These are phyloP conservation scores for Typhlomys cinereus DNA, from an alignment of 2,113 vertebrate genomes.

Conservation along the genomic window DNA sequence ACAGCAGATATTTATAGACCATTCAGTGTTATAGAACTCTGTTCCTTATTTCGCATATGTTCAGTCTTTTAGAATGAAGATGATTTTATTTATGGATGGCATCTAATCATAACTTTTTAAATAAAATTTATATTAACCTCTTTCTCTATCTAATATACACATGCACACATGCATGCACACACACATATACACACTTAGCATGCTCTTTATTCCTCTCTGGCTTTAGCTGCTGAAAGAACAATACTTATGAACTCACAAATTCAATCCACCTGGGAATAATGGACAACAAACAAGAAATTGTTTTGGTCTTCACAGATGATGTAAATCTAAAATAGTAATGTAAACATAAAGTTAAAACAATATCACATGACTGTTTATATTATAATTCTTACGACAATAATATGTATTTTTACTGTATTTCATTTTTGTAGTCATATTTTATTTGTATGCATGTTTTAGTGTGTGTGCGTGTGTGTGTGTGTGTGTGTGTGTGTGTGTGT, in stretches of 20 bases:
- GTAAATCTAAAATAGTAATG: too few species aligned
- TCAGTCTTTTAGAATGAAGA: neutral
- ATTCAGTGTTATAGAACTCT: neutral
- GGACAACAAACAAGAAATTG: neutral
- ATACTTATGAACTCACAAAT: neutral
- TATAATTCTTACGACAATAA: too few species aligned
- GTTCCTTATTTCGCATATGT: neutral
- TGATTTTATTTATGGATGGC: neutral
- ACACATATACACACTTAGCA: neutral
- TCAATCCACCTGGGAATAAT: too few species aligned
- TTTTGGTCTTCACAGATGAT: too few species aligned
- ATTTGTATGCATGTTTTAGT: too few species aligned
- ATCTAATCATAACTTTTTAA: neutral
- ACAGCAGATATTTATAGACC: neutral
- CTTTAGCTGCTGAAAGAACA: neutral
- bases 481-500: too few species aligned
- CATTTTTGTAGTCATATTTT: too few species aligned
- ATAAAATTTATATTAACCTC: accelerated
- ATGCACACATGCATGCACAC: neutral
- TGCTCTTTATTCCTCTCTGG: neutral
- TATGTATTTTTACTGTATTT: too few species aligned
- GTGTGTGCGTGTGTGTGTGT: too few species aligned
- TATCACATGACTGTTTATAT: too few species aligned
- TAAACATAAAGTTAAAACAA: too few species aligned
- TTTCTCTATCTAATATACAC: neutral